Evolutionary conservation across 2,797 vertebrate species (phyloP), one percentile per base, ranked within the genome.

Genomic region (Distichodus sexfasciatus): DNA sequence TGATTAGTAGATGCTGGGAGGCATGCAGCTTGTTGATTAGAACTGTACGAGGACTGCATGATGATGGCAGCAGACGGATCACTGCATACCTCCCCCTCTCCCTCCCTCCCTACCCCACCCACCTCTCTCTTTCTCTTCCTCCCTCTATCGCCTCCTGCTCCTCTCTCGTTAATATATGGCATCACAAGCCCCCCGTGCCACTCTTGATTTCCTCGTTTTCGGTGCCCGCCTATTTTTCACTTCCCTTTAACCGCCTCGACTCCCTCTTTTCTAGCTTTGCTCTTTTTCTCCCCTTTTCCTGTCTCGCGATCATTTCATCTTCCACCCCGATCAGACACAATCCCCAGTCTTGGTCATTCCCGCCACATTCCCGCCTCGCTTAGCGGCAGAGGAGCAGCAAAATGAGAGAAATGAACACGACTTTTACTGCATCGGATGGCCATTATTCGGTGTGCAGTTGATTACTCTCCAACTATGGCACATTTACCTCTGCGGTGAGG

Each of bases 21-120:
- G 85, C 85, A 83, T 85, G 74, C 81, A 74, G 88, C 82, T 84
- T 88, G 87, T 88, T 91, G 88, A 91, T 91, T 90, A 90, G 82
- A 89, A 84, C 51, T 74, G 77, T 75, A 85, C 83, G 76, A 76
- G 83, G 70, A 67, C 77, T 85, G 88, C 88, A 91, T 91, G 82
- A 85, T 86, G 88, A 92, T 91, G 77, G 62, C 76, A 61, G 44
- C 43, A 78, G 80, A 83, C 73, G 62, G 77, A 62, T 71, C 66
- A 60, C 46, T 40, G 51, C 58, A 48, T 69, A 24, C 31, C 24
- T 31, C 1, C 14, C 14, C 59, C 31, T 50, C 5, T 46, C 33
- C 14, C 7, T 46, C n/a, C 19, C 51, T 12, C 14, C 70, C 72
- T 66, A 69, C 65, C 38, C 35, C 50, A 53, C 15, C 31, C 15